phyloP scores from a whole-genome alignment of 2,888 invertebrate genomes.

The Lepas anatifera region DNA sequence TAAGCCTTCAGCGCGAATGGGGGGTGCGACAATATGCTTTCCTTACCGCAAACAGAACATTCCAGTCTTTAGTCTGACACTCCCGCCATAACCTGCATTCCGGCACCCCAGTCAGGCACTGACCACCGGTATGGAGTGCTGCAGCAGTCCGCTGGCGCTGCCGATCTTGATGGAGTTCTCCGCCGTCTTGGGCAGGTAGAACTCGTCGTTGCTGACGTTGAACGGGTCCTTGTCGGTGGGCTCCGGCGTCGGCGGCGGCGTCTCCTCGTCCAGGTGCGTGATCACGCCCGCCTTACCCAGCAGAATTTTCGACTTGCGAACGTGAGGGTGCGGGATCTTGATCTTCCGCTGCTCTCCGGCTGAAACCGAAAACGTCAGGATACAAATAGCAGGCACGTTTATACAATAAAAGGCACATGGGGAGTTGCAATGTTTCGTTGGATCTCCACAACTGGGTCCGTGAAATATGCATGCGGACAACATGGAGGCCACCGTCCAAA shows the following conservation, averaged over 20 bases:
- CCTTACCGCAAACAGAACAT: too few species aligned
- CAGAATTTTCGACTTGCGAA: slow-evolving; percentile 82
- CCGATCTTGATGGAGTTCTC: slow-evolving; percentile 25
- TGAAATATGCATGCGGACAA: too few species aligned
- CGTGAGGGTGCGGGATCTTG: slow-evolving; percentile 86
- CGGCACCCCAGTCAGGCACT: not conserved
- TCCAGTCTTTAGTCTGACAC: too few species aligned
- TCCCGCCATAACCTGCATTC: too few species aligned
- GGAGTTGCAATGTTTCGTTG: too few species aligned
- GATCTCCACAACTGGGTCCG: too few species aligned
- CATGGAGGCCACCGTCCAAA: too few species aligned
- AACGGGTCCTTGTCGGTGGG: slow-evolving; percentile 87
- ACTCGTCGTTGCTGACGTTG: slow-evolving; percentile 96
- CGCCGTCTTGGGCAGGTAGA: slow-evolving; percentile 79
- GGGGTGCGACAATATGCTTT: too few species aligned
- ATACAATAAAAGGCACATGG: too few species aligned
- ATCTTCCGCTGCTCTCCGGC: slow-evolving; percentile 41
- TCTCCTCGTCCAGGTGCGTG: slow-evolving; percentile 80
- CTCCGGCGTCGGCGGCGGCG: slow-evolving; percentile 75
- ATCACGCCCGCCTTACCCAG: slow-evolving; percentile 92
- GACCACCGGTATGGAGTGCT: slow-evolving; percentile 88
- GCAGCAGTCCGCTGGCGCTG: slow-evolving; percentile 46
- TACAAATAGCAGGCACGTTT: too few species aligned
- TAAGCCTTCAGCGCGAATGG: too few species aligned
- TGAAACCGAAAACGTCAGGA: too few species aligned